Percentiles rank a stretch among this genome's conserved stretches.
Evolutionary conservation across 2,888 invertebrate species (phyloP).

Genomic region (Zygaena filipendulae): DNA sequence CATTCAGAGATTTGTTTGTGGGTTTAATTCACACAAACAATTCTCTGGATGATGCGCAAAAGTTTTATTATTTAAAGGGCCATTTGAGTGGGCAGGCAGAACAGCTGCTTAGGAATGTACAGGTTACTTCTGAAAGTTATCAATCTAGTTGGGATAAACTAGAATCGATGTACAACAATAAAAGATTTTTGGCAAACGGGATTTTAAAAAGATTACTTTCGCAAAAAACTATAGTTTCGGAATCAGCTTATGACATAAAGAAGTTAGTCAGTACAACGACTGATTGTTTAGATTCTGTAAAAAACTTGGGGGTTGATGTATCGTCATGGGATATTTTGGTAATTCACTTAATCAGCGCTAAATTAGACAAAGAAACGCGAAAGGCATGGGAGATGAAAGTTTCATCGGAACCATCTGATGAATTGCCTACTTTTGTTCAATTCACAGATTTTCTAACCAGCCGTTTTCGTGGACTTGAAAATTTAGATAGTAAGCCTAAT

Average conservation of each 20-base stretch:
- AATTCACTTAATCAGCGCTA: background rate
- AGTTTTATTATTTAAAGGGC: slow-evolving; percentile 12
- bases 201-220: background rate
- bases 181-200: background rate
- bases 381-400: no score
- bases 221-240: no score
- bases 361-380: background rate
- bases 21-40: slow-evolving; percentile 9
- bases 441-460: no score
- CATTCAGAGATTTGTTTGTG: slow-evolving; percentile 11
- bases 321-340: background rate
- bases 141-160: no score
- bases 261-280: background rate
- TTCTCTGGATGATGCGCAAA: slow-evolving; percentile 9
- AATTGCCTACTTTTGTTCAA: no score
- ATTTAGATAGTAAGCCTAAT: no score
- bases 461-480: no score
- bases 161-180: background rate
- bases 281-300: slow-evolving; percentile 1
- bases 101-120: background rate
- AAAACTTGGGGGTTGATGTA: background rate
- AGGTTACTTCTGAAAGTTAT: no score
- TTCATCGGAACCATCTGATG: no score
- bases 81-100: slow-evolving; percentile 1
- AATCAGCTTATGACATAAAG: background rate